Base-by-base conservation (phyloP, 2,113 vertebrate species). In the Semnornis frantzii region DNA sequence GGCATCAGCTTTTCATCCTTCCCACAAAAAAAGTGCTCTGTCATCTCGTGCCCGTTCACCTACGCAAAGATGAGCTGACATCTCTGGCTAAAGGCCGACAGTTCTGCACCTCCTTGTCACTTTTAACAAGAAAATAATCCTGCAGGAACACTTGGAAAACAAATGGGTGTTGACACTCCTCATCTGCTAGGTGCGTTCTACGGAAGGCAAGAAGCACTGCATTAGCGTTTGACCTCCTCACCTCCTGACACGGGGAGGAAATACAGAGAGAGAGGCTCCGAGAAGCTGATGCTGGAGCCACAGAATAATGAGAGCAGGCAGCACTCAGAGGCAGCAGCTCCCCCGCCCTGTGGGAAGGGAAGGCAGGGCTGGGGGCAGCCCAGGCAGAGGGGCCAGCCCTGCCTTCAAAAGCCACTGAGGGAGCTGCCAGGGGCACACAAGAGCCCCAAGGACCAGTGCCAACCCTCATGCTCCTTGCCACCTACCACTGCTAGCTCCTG, bases 121-220 rank as follows among this genome's bases (percentile, higher is more conserved):
- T 96, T 97, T 95, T 94, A 97, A 95, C 94, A 96, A 96, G 95
- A 90, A 94, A 94, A 96, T 95, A 95, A 95, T 90, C 96, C 85
- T 64, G 85, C 73, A 88, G 95, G 90, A 96, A 94, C 92, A 95
- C 94, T 93, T 62, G 83, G 68, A 92, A 97, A 96, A 93, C 95
- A 96, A 95, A 97, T 94, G 24, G 8, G 93, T 94, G 94, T 95
- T 95, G 96, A 96, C 96, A 95, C 88, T 82, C 90, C 90, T 96
- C 95, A 87, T 95, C 96, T 97, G 96, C 93, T 90, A 93, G 96
- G 90, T 94, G 75, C 44, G 5, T 68, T 92, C 60, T 60, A 89
- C 3, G 4, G 89, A 87, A 87, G 92, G 74, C 54, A 95, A 91
- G 92, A 89, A 96, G 85, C 54, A 90, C 93, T 92, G 94, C 96